A percentile compares a stretch with the other conserved stretches of the same genome.
Conservation (phyloP, 2,113 vertebrate genomes). For the Diadophis punctatus region DNA sequence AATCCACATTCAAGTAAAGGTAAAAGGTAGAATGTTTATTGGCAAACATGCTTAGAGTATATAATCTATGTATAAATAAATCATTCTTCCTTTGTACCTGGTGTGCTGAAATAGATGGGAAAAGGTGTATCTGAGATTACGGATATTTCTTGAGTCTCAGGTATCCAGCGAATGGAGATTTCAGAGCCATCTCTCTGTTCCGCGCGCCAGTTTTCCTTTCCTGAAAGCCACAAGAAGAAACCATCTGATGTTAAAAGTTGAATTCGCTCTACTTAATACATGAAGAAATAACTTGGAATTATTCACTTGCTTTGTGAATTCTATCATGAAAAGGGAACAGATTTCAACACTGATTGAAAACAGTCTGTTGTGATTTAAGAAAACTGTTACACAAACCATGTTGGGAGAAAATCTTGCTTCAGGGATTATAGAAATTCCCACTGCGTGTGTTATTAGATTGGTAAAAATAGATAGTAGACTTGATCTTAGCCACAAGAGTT, state of each 20-base stretch:
- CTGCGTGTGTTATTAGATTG: not conserved
- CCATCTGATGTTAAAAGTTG: rapidly evolving
- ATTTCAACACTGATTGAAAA: not conserved
- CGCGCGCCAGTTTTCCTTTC: slow-evolving; percentile 82
- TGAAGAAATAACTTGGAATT: not conserved
- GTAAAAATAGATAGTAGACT: not conserved
- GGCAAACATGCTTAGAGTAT: not conserved
- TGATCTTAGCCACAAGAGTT: not conserved
- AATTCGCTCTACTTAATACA: not conserved
- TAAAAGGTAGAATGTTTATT: not conserved
- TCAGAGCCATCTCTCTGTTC: slow-evolving; percentile 82
- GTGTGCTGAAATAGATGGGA: slow-evolving; percentile 90
- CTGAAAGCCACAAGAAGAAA: slow-evolving; percentile 60
- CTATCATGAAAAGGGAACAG: not conserved
- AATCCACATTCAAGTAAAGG: not conserved
- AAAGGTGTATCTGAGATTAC: slow-evolving; percentile 90
- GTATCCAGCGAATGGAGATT: slow-evolving; percentile 79
- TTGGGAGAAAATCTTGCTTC: not conserved
- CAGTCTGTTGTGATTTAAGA: not conserved
- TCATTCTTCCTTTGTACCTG: slow-evolving; percentile 72
- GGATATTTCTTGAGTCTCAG: slow-evolving; percentile 77
- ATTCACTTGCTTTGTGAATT: not conserved
- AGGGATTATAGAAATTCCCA: not conserved
- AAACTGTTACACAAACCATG: not conserved
- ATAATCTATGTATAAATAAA: not conserved